These are phyloP conservation scores for Drosophila barbarae DNA, from an alignment of 2,888 invertebrate species.

Conservation along the genomic window DNA sequence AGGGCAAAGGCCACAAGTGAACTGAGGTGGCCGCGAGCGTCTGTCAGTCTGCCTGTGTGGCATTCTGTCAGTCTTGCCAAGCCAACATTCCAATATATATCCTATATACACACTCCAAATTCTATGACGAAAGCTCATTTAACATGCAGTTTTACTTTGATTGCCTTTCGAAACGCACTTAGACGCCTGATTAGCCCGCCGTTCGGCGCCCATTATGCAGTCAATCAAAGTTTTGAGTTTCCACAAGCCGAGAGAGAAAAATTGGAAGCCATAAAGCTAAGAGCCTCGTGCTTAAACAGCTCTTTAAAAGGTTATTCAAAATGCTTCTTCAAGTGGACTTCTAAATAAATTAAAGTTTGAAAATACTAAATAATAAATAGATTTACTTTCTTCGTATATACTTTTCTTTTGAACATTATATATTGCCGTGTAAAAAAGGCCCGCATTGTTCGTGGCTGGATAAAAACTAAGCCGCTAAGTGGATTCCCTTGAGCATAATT, in stretches of 20 bases:
- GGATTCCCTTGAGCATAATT: conserved; percentile 51
- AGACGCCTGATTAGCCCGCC: conserved; percentile 28
- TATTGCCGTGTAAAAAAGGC: neutral
- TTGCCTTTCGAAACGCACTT: conserved; percentile 37
- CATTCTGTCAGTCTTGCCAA: conserved; percentile 9
- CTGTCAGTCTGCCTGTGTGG: conserved; percentile 9
- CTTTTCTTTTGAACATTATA: neutral
- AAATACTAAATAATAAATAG: neutral
- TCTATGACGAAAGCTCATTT: conserved; percentile 21
- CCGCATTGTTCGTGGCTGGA: conserved; percentile 24
- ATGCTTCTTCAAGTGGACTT: neutral
- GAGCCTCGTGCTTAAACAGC: too few relatives aligned
- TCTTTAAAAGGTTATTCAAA: too few relatives aligned
- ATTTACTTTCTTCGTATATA: neutral
- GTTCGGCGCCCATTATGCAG: conserved; percentile 18
- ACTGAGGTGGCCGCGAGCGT: conserved; percentile 15
- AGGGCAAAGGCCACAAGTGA: conserved; percentile 42
- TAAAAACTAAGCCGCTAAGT: conserved; percentile 31
- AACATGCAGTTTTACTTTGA: conserved; percentile 34
- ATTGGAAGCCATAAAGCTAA: neutral
- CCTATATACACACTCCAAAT: conserved; percentile 21
- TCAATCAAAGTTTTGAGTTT: conserved; percentile 19
- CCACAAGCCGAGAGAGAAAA: conserved; percentile 1
- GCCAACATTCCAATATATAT: conserved; percentile 17
- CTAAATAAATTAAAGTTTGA: neutral